phyloP scores from a whole-genome alignment of 2,113 vertebrate species.

The Ceyx cyanopectus region DNA sequence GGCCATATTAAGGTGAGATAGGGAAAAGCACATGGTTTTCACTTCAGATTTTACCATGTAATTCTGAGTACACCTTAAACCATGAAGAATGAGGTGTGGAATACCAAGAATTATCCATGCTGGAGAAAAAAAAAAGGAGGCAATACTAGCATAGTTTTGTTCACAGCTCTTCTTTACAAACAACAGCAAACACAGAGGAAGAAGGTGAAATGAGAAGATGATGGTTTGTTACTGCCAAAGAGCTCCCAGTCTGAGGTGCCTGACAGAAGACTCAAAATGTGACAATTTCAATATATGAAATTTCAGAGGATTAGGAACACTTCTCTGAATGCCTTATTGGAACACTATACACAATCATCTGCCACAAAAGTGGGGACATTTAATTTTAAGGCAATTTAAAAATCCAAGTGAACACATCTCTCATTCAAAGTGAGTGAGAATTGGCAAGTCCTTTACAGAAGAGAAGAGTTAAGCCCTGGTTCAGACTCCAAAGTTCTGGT shows the following conservation, averaged over 20 bases:
- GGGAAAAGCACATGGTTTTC: neutral
- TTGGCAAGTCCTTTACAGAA: neutral
- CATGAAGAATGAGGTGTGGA: neutral
- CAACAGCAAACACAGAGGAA: neutral
- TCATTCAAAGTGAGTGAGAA: slow-evolving; percentile 49
- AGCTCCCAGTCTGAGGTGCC: neutral
- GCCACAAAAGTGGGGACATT: slow-evolving; percentile 35
- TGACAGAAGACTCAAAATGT: neutral
- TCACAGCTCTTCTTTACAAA: neutral
- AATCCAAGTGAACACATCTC: slow-evolving; percentile 45
- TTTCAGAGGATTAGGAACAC: slow-evolving; percentile 13
- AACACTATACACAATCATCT: slow-evolving; percentile 31
- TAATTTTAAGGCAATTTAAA: slow-evolving; percentile 65
- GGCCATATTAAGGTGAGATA: neutral
- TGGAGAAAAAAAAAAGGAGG: neutral
- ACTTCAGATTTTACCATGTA: slow-evolving; percentile 14
- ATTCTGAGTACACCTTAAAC: slow-evolving; percentile 25
- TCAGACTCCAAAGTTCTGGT: slow-evolving; percentile 1
- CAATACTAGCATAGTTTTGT: neutral
- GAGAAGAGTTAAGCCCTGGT: neutral
- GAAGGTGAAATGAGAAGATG: neutral
- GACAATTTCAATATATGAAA: slow-evolving; percentile 41
- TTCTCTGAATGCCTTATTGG: slow-evolving; percentile 38
- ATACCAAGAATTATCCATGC: slow-evolving; percentile 42
- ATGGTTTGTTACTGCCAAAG: neutral